Base-by-base conservation (phyloP, 2,797 vertebrate species). In the Antennarius maculatus region DNA sequence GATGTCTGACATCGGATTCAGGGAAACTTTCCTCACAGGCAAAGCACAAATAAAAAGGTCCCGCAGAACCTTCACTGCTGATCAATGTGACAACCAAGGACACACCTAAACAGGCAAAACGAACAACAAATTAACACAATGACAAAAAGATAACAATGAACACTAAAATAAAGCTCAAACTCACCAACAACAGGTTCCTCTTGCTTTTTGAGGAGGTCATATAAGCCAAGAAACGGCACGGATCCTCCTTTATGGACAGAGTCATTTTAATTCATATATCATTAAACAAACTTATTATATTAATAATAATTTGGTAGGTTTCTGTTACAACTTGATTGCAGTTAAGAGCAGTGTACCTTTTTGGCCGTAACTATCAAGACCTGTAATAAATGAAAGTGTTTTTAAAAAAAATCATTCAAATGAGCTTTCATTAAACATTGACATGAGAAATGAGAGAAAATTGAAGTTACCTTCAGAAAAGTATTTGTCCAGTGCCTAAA, bases 21-120 rank as follows among this genome's bases (percentile, higher is more conserved):
- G 1, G 0, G 45, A 88, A 78, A 29, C 17, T 59, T 0, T 81
- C 77, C 45, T 63, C 5, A 77, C 91, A 92, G 18, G 77, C 85
- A 28, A 86, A 86, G 67, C 91, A 92, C 10, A 90, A 0, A 29
- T 78, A 79, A 18, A 86, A 0, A 0, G 81, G 45, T 0, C 67
- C 2, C 0, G 2, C 2, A 0, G 27, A 0, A 1, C 0, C 4
- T 14, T 55, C 1, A 10, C 64, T 69, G 74, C 50, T 52, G 71
- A 87, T 0, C 11, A 79, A 88, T 0, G 60, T 17, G 51, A 88
- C 74, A 14, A 91, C 61, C 53, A 88, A 55, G 15, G 80, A 11
- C 1, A 68, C 7, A 39, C 89, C 91, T 91, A 50, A 51, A 76
- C 16, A 67, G 46, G 17, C 2, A 46, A 50, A 2, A 15, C 1